Percentiles rank a stretch among this genome's conserved stretches.
Evolutionary conservation across 2,797 vertebrate species (phyloP).

Genomic region (Rhinichthys osculus): DNA sequence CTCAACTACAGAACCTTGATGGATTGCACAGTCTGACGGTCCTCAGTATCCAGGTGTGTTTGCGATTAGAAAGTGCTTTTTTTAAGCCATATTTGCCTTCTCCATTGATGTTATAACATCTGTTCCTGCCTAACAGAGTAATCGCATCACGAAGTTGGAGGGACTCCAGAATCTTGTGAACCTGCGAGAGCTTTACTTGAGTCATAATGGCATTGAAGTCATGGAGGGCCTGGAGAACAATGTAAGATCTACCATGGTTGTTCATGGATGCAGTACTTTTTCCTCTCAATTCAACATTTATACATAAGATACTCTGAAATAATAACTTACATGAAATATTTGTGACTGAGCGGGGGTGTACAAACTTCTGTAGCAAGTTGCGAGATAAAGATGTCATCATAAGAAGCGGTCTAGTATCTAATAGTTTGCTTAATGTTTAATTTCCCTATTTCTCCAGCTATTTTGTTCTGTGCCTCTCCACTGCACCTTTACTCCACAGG

Average conservation of each 20-base stretch:
- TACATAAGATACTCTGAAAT: not conserved
- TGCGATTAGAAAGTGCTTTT: not conserved
- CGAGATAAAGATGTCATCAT: not conserved
- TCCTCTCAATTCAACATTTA: not conserved
- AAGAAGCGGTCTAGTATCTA: not conserved
- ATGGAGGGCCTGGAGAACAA: slow-evolving; percentile 98
- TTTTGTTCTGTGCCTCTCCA: not conserved
- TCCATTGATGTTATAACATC: not conserved
- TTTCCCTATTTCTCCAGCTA: not conserved
- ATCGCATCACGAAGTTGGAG: slow-evolving; percentile 97
- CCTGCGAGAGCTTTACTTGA: slow-evolving; percentile 93
- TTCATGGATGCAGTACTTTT: not conserved
- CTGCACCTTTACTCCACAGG: not conserved
- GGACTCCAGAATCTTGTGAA: slow-evolving; percentile 91
- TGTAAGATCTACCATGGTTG: slow-evolving; percentile 77
- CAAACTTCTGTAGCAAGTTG: not conserved
- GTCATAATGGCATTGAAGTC: slow-evolving; percentile 97
- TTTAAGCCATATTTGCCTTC: not conserved
- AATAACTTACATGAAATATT: not conserved
- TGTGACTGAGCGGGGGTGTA: not conserved
- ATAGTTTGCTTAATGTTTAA: not conserved
- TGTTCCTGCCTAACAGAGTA: slow-evolving; percentile 82
- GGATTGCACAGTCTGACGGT: slow-evolving; percentile 91
- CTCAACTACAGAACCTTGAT: slow-evolving; percentile 93
- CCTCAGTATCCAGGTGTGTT: slow-evolving; percentile 94